Conservation (phyloP, 2,113 vertebrate genomes). For the Chrysemys picta region DNA sequence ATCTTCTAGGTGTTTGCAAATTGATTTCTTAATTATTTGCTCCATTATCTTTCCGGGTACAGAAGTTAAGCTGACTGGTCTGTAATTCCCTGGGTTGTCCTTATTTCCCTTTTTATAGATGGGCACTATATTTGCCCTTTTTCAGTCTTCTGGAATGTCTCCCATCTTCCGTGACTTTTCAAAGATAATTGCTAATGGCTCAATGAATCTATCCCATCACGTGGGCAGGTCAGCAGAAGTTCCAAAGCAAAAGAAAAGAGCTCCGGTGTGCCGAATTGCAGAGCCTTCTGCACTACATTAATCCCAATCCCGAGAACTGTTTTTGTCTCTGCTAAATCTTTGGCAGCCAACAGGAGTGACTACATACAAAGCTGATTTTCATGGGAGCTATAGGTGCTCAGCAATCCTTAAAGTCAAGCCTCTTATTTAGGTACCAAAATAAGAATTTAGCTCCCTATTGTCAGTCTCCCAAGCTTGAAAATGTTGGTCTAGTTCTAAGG, state of each 20-base stretch:
- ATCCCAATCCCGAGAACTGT: neutral
- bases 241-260: neutral
- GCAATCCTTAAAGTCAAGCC: neutral
- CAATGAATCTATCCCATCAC: neutral
- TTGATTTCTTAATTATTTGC: too few species aligned
- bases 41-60: too few species aligned
- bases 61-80: too few species aligned
- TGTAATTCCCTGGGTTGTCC: too few species aligned
- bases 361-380: neutral
- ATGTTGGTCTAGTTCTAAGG: neutral
- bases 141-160: too few species aligned
- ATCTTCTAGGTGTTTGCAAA: too few species aligned
- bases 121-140: too few species aligned
- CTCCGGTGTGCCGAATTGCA: neutral
- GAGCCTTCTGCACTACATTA: neutral
- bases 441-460: neutral
- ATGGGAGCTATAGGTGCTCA: fast-evolving
- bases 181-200: too few species aligned
- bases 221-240: neutral
- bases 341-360: neutral
- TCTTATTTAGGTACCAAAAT: neutral
- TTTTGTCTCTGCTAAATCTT: neutral
- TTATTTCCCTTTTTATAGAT: too few species aligned
- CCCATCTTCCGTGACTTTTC: too few species aligned
- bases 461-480: neutral